phyloP scores from a whole-genome alignment of 1,140 invertebrate species.

The Frieseomelitta varia region DNA sequence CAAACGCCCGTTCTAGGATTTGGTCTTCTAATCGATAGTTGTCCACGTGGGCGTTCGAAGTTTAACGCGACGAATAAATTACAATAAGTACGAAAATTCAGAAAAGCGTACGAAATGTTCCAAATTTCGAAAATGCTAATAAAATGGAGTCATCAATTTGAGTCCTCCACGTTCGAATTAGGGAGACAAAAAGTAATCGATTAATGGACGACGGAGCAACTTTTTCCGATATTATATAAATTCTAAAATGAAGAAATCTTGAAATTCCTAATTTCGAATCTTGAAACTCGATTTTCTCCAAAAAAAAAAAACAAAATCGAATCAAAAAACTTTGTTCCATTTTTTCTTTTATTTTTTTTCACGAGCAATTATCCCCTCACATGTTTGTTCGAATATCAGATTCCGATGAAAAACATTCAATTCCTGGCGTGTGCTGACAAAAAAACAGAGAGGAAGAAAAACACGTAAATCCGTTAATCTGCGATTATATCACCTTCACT shows the following conservation, averaged over 20 bases:
- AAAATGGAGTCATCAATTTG: neutral
- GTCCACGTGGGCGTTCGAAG: neutral
- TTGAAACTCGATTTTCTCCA: too few species aligned
- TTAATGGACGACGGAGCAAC: too few species aligned
- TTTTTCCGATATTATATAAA: too few species aligned
- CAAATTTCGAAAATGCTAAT: neutral
- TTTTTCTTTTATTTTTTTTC: too few species aligned
- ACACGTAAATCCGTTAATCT: neutral
- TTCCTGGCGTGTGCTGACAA: fast-evolving
- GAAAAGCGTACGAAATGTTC: neutral
- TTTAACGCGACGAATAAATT: neutral
- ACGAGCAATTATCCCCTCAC: too few species aligned
- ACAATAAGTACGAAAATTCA: neutral
- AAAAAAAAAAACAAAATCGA: too few species aligned
- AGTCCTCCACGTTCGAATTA: too few species aligned
- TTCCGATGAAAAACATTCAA: neutral
- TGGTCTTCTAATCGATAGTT: neutral
- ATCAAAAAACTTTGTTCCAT: too few species aligned
- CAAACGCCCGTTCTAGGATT: neutral
- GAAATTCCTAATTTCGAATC: too few species aligned
- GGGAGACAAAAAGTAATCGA: too few species aligned
- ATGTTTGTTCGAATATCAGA: too few species aligned
- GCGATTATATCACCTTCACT: neutral
- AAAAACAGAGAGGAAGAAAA: neutral
- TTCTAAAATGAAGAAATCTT: too few species aligned